Evolutionary conservation across 2,113 vertebrate species (phyloP).

Genomic region (Corapipo altera): DNA sequence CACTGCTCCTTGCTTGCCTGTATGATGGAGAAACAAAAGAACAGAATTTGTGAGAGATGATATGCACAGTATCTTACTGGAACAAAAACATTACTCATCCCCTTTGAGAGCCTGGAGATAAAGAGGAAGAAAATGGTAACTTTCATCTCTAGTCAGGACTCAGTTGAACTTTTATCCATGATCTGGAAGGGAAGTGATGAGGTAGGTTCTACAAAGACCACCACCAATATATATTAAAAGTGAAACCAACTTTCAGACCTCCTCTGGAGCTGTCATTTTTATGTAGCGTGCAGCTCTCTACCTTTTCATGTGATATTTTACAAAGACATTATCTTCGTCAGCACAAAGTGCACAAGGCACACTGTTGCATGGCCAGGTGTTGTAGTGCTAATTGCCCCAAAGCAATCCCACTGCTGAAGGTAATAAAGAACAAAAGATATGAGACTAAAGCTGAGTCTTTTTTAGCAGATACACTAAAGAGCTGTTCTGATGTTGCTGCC

Average conservation of each 20-base stretch:
- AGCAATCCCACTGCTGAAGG: not conserved
- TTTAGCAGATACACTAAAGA: not conserved
- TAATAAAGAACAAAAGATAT: not conserved
- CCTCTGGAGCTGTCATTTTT: not conserved
- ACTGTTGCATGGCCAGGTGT: not conserved
- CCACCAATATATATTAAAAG: not conserved
- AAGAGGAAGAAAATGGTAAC: not conserved
- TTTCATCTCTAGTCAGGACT: not conserved
- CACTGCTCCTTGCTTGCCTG: constrained; percentile 7
- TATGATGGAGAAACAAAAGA: constrained; percentile 47
- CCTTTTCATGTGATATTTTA: not conserved
- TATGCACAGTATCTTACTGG: not conserved
- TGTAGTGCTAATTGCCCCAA: accelerated
- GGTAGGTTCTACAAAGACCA: not conserved
- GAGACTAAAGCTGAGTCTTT: not conserved
- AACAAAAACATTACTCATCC: constrained; percentile 47
- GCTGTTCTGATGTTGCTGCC: not conserved
- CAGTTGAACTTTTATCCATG: not conserved
- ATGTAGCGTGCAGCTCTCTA: not conserved
- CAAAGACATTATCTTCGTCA: not conserved
- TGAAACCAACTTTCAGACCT: not conserved
- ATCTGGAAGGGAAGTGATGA: not conserved
- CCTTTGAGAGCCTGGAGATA: not conserved
- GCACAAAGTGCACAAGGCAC: not conserved
- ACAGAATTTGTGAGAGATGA: constrained; percentile 15